Conservation (phyloP, 2,113 vertebrate genomes). For the Brachypodius melanocephalos region DNA sequence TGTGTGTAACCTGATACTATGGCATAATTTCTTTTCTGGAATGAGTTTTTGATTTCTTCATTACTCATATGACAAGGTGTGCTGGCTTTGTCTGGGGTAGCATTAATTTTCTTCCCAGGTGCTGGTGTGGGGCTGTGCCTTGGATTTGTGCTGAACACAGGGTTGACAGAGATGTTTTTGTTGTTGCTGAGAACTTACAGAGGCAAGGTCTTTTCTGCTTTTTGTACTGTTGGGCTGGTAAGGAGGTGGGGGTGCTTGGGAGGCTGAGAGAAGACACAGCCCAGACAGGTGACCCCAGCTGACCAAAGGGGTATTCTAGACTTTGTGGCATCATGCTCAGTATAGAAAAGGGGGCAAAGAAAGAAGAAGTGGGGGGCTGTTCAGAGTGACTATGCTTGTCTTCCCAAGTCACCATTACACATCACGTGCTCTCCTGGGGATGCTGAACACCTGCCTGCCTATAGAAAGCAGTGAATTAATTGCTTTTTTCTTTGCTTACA, state of each 20-base stretch:
- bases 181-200: neutral
- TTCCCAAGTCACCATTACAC: neutral
- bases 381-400: neutral
- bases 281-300: neutral
- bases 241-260: neutral
- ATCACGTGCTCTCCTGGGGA: neutral
- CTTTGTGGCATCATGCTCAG: neutral
- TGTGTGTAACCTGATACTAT: neutral
- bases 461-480: neutral
- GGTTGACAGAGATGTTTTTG: neutral
- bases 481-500: neutral
- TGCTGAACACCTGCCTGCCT: neutral
- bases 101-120: neutral
- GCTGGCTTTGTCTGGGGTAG: neutral
- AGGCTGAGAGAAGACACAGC: neutral
- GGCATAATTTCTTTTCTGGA: neutral
- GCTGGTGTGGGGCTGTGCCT: neutral
- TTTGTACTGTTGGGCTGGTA: fast-evolving
- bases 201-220: neutral
- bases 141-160: neutral
- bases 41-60: neutral
- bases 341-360: neutral
- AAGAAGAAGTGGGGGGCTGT: neutral
- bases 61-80: neutral
- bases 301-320: neutral